Base-by-base conservation (phyloP, 2,888 invertebrate species). In the Tryphoninae sp. region DNA sequence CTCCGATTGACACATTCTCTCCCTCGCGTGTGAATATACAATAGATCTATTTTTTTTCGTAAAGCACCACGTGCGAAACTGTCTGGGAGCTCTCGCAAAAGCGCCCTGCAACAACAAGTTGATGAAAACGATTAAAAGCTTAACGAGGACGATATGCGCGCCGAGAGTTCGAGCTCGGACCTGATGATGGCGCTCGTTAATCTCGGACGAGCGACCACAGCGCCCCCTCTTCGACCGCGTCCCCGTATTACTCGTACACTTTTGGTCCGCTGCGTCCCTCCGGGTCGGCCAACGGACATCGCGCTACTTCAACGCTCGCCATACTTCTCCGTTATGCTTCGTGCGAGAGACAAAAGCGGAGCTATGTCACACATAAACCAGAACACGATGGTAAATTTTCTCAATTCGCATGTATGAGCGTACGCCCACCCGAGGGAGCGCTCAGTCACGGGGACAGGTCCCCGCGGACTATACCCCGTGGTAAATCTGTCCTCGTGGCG, bases 111-210 rank as follows among this genome's bases (percentile, higher is more conserved):
- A 90, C 89, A 90, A 90, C 90, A 89, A 90, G 87, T 90, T 90
- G 90, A 91, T 91, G 90, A 88, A 82, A 91, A 89, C 90, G 88
- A 90, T 90, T 91, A 89, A 90, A 90, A 90, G 85, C 89, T 82
- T 90, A 90, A 90, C 90, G 90, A 90, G 90, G 86, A 84, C 78
- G 53, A 64, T 77, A 62, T 81, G 82, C 83, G 80, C 71, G 82
- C 82, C 86, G 79, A 80, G 55, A 51, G 58, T 23, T 55, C 13
- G 16, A 55, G 55, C 19, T 16, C 16, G 67, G 23, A 61, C 33
- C 75, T 33, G 81, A 78, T 68, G 75, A 82, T 72, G 75, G 76
- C 64, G 67, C 83, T 85, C 84, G 83, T 85, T 80, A 80, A 68
- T 77, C 65, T 61, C 53, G 59, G 22, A 67, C 67, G 67, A 75